Base-by-base conservation (phyloP, 2,797 vertebrate genomes). In the Hydrophis major region DNA sequence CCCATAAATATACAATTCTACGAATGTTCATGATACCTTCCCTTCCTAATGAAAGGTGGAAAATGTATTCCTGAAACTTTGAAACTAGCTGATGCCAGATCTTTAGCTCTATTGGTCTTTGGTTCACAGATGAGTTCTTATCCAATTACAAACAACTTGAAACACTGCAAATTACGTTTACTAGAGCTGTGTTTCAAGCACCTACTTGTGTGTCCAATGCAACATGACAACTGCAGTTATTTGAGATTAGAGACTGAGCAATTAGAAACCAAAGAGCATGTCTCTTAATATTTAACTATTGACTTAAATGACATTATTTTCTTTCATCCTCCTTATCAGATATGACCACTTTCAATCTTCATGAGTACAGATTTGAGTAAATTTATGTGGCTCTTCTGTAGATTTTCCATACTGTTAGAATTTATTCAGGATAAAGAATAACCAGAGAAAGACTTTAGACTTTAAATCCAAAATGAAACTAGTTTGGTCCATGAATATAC, bases 1-100 rank as follows among this genome's bases (percentile, higher is more conserved):
- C 60, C 59, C 55, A 91, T 89, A 92, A 94, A 94, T 86, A 56
- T 83, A 56, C n/a, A 59, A 37, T 61, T 78, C n/a, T 37, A 25
- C 22, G 27, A 66, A 83, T 25, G 20, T 25, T 83, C 20, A 25
- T 83, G 37, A 83, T 83, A 47, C 2, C 37, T 83, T 47, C 20
- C 42, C 42, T 83, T 47, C 37, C 42, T 20, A 22, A 47, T 83
- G 78, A 47, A 83, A 83, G 37, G 4, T 83, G 78, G 37, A 83
- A 83, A 83, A 83, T 83, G 78, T 83, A 47, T 83, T 83, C 42
- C 10, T 83, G 20, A 25, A 47, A 42, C 10, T 83, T 25, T 83
- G 7, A 83, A 47, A 83, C 78, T 83, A 25, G 25, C 47, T 83
- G 10, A 25, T 12, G 20, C 78, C 78, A 83, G 4, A 78, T 1